A percentile compares a stretch with the other conserved stretches of the same genome.
phyloP scores from a whole-genome alignment of 30 jellyfish, hydroid and myxozoan species.

The Pelagia noctiluca region DNA sequence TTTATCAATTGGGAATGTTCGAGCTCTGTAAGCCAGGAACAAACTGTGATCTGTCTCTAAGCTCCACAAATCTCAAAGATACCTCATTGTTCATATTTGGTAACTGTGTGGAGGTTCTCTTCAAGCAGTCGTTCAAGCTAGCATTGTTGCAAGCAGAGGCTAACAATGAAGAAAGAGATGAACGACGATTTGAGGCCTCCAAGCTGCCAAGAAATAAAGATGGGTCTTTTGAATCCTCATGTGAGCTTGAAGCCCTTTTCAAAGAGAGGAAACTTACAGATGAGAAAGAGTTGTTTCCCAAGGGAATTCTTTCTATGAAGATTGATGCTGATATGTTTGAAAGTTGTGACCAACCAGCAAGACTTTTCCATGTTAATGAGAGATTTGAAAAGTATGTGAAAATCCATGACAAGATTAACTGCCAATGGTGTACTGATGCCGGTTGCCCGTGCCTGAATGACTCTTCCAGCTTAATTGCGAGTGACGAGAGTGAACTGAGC shows the following conservation, averaged over 20 bases:
- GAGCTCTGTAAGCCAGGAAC: slow-evolving; percentile 48
- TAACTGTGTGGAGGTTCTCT: slow-evolving; percentile 64
- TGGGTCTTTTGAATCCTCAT: slow-evolving; percentile 44
- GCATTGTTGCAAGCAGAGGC: slow-evolving; percentile 7
- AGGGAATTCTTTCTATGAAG: not conserved
- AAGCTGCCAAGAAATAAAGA: slow-evolving; percentile 45
- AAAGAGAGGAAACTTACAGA: slow-evolving; percentile 20
- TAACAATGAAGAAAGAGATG: not conserved
- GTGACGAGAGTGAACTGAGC: slow-evolving; percentile 66
- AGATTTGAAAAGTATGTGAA: slow-evolving; percentile 34
- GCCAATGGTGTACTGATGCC: slow-evolving; percentile 58
- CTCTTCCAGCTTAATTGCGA: not conserved
- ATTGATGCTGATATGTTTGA: not conserved
- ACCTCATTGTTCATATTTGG: slow-evolving; percentile 51
- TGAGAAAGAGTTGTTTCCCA: not conserved
- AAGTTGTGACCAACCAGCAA: slow-evolving; percentile 33
- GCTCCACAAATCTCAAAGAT: slow-evolving; percentile 39
- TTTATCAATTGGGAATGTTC: slow-evolving; percentile 36
- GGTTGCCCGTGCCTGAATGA: slow-evolving; percentile 48
- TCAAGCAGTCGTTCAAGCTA: slow-evolving; percentile 49
- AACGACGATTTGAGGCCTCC: slow-evolving; percentile 41
- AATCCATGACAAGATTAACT: slow-evolving; percentile 24
- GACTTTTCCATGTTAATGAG: not conserved
- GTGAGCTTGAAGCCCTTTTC: slow-evolving; percentile 18
- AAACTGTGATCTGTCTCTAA: slow-evolving; percentile 51